Evolutionary conservation across 1,140 invertebrate species (phyloP), one percentile per base, ranked within the genome.

Genomic region (Bursaphelenchus mucronatus): DNA sequence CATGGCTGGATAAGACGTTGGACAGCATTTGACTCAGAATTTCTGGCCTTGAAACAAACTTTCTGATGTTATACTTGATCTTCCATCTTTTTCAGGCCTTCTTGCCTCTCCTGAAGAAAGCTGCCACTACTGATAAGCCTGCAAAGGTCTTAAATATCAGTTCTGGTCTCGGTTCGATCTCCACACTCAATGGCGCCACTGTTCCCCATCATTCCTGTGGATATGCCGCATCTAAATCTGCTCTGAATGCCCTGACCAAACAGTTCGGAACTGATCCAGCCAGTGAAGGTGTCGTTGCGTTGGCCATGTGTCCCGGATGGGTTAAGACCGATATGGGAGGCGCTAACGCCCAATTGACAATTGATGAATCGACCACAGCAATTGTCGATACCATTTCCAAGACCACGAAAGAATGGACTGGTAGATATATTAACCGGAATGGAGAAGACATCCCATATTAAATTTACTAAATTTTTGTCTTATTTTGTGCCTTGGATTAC

Each of bases 21-120:
- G n/a, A n/a, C n/a, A n/a, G n/a, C n/a, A n/a, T n/a, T n/a, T n/a
- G n/a, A n/a, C n/a, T n/a, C n/a, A n/a, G n/a, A n/a, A n/a, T n/a
- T n/a, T n/a, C n/a, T n/a, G n/a, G n/a, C n/a, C n/a, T n/a, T n/a
- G n/a, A 5, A 30, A 30, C 30, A 5, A 30, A 30, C 30, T 30
- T 30, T 30, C 30, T 30, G 30, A 30, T 5, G 30, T 3, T 3
- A 30, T 30, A 30, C 30, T 30, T 30, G 30, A 5, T 5, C 30
- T 30, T 30, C n/a, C n/a, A n/a, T n/a, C 30, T 11, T 11, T 40
- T n/a, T 45, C 57, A 39, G 44, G 13, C 40, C 4, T 59, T 59
- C 57, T 44, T 59, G 5, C 57, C 57, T 13, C 40, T 59, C n/a
- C 57, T 59, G 40, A 59, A 59, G 40, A 59, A 59, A 39, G 19